A percentile compares a stretch with the other conserved stretches of the same genome.
Evolutionary conservation across 2,888 invertebrate species (phyloP).

Genomic region (Polyommatus icarus): DNA sequence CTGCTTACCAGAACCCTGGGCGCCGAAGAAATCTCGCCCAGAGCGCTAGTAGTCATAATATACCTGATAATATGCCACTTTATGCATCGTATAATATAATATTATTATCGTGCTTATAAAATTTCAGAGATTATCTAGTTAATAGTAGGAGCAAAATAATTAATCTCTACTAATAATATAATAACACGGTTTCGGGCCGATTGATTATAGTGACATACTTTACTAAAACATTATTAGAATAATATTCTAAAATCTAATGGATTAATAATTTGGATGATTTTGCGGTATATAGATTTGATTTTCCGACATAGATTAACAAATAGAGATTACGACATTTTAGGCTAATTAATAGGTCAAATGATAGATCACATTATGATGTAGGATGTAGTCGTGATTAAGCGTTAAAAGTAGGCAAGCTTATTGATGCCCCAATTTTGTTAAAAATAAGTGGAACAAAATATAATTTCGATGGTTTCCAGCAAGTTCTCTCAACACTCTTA

Average conservation of each 20-base stretch:
- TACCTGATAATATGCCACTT: no score
- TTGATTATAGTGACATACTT: neutral
- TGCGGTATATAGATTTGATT: neutral
- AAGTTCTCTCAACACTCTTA: no score
- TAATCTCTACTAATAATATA: neutral
- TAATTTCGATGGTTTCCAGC: no score
- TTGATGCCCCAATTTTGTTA: no score
- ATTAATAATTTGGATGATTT: constrained; percentile 16
- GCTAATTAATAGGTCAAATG: neutral
- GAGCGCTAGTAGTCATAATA: no score
- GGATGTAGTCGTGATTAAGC: neutral
- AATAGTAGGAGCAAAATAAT: neutral
- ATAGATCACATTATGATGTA: neutral
- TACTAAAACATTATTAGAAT: neutral
- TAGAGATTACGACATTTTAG: neutral
- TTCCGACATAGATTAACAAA: neutral
- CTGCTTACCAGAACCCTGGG: no score
- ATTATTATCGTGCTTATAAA: neutral
- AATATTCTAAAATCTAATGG: neutral
- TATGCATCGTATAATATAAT: neutral
- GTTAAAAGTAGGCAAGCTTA: no score
- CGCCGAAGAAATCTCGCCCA: no score
- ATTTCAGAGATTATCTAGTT: neutral
- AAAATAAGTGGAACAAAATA: no score
- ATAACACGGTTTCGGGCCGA: neutral